Evolutionary conservation across 2,797 vertebrate genomes (phyloP).

Genomic region (Neosilurus mollespiculum): DNA sequence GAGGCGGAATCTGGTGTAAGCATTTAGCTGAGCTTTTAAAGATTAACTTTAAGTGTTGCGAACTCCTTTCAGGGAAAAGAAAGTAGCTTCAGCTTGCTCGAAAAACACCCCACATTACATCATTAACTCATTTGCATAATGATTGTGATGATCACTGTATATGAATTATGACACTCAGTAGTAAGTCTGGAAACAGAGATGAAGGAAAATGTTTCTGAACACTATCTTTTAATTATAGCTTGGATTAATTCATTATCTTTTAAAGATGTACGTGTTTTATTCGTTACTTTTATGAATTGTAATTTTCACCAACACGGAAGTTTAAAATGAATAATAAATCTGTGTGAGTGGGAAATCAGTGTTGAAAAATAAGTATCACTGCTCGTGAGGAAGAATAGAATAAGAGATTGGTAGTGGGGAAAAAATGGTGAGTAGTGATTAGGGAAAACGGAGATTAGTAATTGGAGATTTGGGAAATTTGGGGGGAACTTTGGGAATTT

Average conservation of each 20-base stretch:
- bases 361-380: no score
- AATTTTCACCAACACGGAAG: not conserved
- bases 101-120: not conserved
- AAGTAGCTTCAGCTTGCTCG: not conserved
- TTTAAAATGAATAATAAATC: not conserved
- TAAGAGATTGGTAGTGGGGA: no score
- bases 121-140: not conserved
- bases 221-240: no score
- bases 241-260: not conserved
- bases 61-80: slow-evolving; percentile 1
- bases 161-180: not conserved
- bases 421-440: no score
- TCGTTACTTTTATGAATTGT: not conserved
- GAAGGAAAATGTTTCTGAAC: not conserved
- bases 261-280: no score
- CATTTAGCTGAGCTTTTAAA: slow-evolving; percentile 6
- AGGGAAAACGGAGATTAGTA: no score
- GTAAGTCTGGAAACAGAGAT: not conserved
- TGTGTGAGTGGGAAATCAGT: no score
- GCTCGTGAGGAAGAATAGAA: no score
- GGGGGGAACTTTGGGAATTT: no score
- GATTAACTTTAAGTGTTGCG: not conserved
- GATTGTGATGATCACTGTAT: not conserved
- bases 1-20: not conserved
- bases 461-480: no score